These are phyloP conservation scores for Mareca strepera DNA, from an alignment of 2,797 vertebrate species.

Conservation along the genomic window DNA sequence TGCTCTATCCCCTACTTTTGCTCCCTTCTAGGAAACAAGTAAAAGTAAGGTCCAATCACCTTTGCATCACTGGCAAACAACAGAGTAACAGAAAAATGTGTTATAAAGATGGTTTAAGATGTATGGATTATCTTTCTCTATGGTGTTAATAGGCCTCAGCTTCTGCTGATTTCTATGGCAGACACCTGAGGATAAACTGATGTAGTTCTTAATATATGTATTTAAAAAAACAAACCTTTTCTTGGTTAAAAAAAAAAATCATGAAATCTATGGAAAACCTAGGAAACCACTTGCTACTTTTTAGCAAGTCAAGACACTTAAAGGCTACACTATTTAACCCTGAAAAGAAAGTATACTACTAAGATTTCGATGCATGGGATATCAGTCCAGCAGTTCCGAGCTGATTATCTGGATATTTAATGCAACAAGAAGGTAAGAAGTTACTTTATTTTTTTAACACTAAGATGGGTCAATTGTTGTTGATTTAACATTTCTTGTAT, in stretches of 20 bases:
- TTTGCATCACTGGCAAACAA: neutral
- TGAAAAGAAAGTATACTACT: neutral
- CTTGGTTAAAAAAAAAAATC: neutral
- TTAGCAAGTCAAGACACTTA: neutral
- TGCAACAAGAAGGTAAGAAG: neutral
- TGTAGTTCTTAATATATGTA: neutral
- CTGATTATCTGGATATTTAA: neutral
- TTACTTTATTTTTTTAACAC: neutral
- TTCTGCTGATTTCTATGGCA: neutral
- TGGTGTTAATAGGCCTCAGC: neutral
- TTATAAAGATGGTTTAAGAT: neutral
- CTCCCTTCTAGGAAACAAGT: neutral
- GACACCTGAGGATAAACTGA: neutral
- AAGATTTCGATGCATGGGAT: neutral
- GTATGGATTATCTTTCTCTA: neutral
- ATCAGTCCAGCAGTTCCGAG: neutral
- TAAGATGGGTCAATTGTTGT: neutral
- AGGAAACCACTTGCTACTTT: neutral
- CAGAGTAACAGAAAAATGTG: neutral
- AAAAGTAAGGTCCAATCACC: neutral
- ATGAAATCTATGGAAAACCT: neutral
- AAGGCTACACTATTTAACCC: neutral
- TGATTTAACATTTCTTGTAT: neutral
- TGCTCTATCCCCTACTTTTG: neutral
- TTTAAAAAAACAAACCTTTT: neutral